Evolutionary conservation across 2,113 vertebrate species (phyloP).

Genomic region (Pardalotus punctatus): DNA sequence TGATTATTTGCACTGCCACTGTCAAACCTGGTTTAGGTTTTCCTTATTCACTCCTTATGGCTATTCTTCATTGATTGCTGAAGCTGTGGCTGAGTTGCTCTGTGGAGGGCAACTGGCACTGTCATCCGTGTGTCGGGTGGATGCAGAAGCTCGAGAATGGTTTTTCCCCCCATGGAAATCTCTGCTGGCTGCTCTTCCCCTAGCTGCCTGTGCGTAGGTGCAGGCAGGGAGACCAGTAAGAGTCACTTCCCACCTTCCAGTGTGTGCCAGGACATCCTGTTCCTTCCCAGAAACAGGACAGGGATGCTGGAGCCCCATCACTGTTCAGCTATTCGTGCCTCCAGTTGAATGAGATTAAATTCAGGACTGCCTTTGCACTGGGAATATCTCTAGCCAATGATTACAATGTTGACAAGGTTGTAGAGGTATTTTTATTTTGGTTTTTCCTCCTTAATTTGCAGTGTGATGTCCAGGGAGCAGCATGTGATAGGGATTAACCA

Average conservation of each 20-base stretch:
- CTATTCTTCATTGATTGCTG: not conserved
- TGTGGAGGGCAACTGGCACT: not conserved
- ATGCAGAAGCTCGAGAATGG: not conserved
- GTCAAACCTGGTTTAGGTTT: accelerated
- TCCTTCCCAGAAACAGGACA: not conserved
- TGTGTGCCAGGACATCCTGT: not conserved
- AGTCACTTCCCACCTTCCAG: not conserved
- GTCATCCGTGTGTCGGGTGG: accelerated
- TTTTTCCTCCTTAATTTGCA: not conserved
- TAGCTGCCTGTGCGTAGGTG: accelerated
- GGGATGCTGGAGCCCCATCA: not conserved
- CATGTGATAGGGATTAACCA: not conserved
- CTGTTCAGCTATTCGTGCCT: not conserved
- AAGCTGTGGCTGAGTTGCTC: not conserved
- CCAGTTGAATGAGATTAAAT: not conserved
- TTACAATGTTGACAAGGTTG: not conserved
- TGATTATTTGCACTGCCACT: not conserved
- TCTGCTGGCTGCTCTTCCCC: not conserved
- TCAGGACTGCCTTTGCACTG: not conserved
- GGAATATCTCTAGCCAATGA: not conserved
- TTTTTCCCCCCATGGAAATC: not conserved
- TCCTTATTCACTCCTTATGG: not conserved
- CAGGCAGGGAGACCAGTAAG: not conserved
- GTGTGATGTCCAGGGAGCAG: not conserved
- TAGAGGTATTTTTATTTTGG: not conserved